These are phyloP conservation scores for Hypocryptadius cinnamomeus DNA, from an alignment of 2,113 vertebrate species.

Conservation along the genomic window DNA sequence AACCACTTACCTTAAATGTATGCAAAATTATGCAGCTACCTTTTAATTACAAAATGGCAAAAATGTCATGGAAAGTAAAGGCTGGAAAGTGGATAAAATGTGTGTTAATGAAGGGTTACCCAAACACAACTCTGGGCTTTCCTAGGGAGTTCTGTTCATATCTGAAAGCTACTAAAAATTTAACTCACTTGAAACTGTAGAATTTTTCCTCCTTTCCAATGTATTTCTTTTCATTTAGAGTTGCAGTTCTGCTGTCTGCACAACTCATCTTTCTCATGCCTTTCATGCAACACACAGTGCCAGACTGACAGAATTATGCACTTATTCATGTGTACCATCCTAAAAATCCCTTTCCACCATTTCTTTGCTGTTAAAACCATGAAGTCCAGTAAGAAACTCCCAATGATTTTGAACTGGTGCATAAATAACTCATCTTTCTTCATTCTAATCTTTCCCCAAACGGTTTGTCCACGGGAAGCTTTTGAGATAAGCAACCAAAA, in stretches of 20 bases:
- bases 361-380: background rate
- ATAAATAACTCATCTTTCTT: background rate
- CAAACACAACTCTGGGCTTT: background rate
- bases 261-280: background rate
- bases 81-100: background rate
- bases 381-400: no score
- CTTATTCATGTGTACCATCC: background rate
- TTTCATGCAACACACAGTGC: background rate
- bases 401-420: background rate
- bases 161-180: background rate
- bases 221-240: background rate
- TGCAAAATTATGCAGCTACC: slow-evolving; percentile 37
- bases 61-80: background rate
- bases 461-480: background rate
- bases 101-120: background rate
- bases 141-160: background rate
- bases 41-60: background rate
- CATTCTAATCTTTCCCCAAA: background rate
- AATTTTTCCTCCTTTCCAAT: background rate
- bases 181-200: background rate
- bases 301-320: background rate
- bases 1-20: background rate
- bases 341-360: background rate
- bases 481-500: background rate
- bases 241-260: background rate